Conservation (phyloP, 1,140 invertebrate species). For the Mesaphorura yosii region DNA sequence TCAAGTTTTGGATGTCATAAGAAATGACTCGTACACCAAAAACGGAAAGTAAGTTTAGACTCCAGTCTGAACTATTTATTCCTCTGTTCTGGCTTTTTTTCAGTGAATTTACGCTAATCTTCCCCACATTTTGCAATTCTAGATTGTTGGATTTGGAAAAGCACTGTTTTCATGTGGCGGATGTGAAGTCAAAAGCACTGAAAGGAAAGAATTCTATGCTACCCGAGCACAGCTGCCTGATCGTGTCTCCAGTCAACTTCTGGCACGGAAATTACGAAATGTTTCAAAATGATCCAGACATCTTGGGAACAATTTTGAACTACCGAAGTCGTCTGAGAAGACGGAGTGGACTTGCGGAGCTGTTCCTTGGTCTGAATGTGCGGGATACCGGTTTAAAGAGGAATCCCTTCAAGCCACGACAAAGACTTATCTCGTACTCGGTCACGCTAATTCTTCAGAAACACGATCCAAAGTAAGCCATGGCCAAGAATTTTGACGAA, state of each 20-base stretch:
- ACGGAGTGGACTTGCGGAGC: constrained; percentile 71
- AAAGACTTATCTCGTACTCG: constrained; percentile 76
- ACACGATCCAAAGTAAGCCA: constrained; percentile 57
- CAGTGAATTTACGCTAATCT: neutral
- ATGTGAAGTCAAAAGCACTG: constrained; percentile 49
- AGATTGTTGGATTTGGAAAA: constrained; percentile 1
- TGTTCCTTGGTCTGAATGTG: constrained; percentile 81
- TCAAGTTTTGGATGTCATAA: constrained; percentile 67
- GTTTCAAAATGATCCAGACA: constrained; percentile 62
- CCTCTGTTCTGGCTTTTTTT: no score
- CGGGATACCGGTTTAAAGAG: constrained; percentile 78
- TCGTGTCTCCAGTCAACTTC: constrained; percentile 86
- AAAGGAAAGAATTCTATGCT: constrained; percentile 48
- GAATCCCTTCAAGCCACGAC: constrained; percentile 66
- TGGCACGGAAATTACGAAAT: constrained; percentile 63
- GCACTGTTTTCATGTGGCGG: constrained; percentile 70
- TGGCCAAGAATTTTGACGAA: neutral
- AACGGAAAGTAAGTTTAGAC: constrained; percentile 42
- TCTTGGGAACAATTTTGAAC: constrained; percentile 65
- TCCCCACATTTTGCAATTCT: constrained; percentile 1
- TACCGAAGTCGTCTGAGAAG: constrained; percentile 60
- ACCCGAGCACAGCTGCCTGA: constrained; percentile 80
- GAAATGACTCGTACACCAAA: constrained; percentile 81
- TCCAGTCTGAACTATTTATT: constrained; percentile 9
- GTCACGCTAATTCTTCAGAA: constrained; percentile 75